Conservation (phyloP, 1,140 invertebrate species). For the Drosophila santomea region DNA sequence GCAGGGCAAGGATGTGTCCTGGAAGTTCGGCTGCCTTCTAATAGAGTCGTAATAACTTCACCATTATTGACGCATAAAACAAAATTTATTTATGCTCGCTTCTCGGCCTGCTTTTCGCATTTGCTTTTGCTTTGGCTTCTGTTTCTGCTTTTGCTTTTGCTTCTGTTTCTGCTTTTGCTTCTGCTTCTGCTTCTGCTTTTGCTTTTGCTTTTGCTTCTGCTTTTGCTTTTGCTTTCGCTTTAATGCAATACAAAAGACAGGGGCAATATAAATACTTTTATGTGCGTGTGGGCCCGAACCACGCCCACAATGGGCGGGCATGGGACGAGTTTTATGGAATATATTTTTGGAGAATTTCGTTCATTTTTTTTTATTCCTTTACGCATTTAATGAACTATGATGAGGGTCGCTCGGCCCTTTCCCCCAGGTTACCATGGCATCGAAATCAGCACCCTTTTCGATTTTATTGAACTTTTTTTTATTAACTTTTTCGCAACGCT, state of each 20-base stretch:
- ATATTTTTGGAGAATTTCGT: conserved; percentile 23
- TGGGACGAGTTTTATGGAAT: conserved; percentile 38
- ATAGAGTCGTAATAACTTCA: conserved; percentile 83
- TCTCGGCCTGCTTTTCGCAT: conserved; percentile 30
- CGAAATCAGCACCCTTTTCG: conserved; percentile 77
- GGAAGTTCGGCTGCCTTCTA: conserved; percentile 59
- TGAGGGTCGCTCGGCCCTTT: conserved; percentile 60
- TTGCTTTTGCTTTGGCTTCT: conserved; percentile 1
- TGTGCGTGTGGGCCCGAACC: conserved; percentile 42
- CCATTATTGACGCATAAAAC: conserved; percentile 83
- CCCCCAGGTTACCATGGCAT: conserved; percentile 47
- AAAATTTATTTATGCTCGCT: conserved; percentile 78
- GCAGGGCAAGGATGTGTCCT: conserved; percentile 30
- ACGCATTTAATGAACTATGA: conserved; percentile 83
- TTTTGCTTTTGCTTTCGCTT: conserved; percentile 30
- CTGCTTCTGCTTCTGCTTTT: conserved; percentile 19
- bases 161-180: conserved; percentile 17
- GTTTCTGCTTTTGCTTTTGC: conserved; percentile 21
- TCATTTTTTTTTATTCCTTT: conserved; percentile 55
- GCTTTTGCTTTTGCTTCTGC: conserved; percentile 17
- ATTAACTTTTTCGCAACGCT: conserved; percentile 73
- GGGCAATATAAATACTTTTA: conserved; percentile 81
- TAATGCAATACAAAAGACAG: conserved; percentile 61
- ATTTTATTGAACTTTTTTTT: conserved; percentile 82
- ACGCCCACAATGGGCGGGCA: conserved; percentile 6